Evolutionary conservation across 1,140 invertebrate species (phyloP).

Genomic region (Pissodes strobi): DNA sequence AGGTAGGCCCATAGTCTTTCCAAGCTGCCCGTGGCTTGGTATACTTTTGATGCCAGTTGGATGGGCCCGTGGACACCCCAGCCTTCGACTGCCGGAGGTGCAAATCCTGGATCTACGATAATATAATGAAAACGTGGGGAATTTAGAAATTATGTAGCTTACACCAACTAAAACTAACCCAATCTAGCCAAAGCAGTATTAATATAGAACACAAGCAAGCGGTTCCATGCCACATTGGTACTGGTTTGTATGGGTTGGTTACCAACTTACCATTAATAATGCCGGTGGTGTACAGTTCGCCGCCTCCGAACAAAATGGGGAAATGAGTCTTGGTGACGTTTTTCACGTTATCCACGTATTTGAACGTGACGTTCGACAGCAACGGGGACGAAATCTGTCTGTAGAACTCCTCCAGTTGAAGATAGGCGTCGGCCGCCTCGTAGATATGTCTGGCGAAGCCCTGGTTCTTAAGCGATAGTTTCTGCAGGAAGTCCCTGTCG

Average conservation of each 20-base stretch:
- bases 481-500: constrained; percentile 68
- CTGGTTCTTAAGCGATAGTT: constrained; percentile 66
- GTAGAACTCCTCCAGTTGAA: constrained; percentile 75
- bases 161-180: no score
- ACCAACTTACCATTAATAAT: constrained; percentile 25
- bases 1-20: constrained; percentile 74
- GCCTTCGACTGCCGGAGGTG: constrained; percentile 20
- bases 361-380: constrained; percentile 68
- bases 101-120: neutral
- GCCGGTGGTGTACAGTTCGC: constrained; percentile 65
- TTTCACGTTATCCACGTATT: constrained; percentile 63
- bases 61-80: constrained; percentile 40
- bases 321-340: constrained; percentile 60
- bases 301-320: constrained; percentile 63
- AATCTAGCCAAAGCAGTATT: no score
- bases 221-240: no score
- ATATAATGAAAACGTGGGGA: neutral
- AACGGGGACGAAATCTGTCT: constrained; percentile 72
- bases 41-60: constrained; percentile 28
- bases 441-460: constrained; percentile 76
- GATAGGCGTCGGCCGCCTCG: constrained; percentile 70
- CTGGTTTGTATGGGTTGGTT: no score
- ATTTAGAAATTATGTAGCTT: no score
- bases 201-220: no score
- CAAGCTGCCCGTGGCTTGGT: constrained; percentile 51